Conservation (phyloP, 64 coral and sea anemone genomes). For the Stichodactyla mertensii region DNA sequence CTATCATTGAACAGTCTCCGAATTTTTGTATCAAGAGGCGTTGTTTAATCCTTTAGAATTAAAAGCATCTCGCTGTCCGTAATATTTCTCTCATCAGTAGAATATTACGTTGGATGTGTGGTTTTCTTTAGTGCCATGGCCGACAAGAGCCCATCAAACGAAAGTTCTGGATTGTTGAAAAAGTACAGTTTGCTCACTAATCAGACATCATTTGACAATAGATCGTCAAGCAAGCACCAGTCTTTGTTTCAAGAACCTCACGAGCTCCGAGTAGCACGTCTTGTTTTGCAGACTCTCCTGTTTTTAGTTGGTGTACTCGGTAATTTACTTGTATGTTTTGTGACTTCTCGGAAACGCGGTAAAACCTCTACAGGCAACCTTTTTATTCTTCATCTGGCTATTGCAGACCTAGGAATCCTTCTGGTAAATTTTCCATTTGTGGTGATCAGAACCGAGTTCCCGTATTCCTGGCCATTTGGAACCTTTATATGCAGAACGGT, state of each 20-base stretch:
- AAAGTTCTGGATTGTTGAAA: not conserved
- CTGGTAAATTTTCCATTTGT: conserved; percentile 38
- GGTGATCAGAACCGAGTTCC: conserved; percentile 40
- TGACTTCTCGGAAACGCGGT: conserved; percentile 49
- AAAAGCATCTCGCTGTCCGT: not conserved
- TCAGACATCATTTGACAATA: not conserved
- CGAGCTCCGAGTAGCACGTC: conserved; percentile 18
- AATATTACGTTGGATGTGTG: not conserved
- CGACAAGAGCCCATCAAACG: not conserved
- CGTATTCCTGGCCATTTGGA: conserved; percentile 75
- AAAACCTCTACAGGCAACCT: conserved; percentile 47
- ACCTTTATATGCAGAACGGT: conserved; percentile 44
- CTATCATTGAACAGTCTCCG: not conserved
- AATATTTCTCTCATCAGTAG: not conserved
- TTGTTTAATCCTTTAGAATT: not conserved
- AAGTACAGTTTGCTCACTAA: not conserved
- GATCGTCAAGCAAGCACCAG: not conserved
- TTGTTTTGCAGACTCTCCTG: conserved; percentile 38
- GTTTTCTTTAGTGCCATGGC: not conserved
- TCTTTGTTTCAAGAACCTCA: conserved; percentile 45
- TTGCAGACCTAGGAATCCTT: conserved; percentile 61
- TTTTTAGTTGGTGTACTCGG: conserved; percentile 44
- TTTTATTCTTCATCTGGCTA: conserved; percentile 57
- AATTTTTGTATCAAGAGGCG: not conserved
- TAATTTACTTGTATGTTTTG: conserved; percentile 62